These are phyloP conservation scores for Misgurnus mizolepis DNA, from an alignment of 2,113 vertebrate species.

Conservation along the genomic window DNA sequence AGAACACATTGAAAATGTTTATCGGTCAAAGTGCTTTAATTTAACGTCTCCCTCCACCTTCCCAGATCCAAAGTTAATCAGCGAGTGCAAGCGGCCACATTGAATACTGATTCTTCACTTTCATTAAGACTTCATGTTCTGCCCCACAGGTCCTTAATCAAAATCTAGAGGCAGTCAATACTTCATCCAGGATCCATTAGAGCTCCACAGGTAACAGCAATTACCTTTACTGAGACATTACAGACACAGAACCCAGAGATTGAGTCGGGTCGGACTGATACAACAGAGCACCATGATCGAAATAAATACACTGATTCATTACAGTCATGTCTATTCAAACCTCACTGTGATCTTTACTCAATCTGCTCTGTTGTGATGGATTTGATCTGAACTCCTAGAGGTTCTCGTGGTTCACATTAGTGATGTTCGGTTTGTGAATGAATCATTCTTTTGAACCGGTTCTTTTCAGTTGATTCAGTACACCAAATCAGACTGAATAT, in stretches of 20 bases:
- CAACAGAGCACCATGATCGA: slow-evolving; percentile 60
- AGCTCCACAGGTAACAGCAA: slow-evolving; percentile 78
- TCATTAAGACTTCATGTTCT: slow-evolving; percentile 75
- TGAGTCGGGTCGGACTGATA: slow-evolving; percentile 54
- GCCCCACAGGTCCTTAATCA: slow-evolving; percentile 81
- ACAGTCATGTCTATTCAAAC: slow-evolving; percentile 33
- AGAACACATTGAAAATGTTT: slow-evolving; percentile 59
- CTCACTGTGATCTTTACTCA: not conserved
- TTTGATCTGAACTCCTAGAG: not conserved
- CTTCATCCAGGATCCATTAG: slow-evolving; percentile 82
- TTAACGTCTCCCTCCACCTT: slow-evolving; percentile 52
- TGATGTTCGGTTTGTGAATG: no score
- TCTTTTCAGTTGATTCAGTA: no score
- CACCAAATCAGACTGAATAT: no score
- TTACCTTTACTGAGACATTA: slow-evolving; percentile 73
- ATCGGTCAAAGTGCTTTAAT: slow-evolving; percentile 65
- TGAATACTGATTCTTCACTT: slow-evolving; percentile 78
- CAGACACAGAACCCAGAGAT: slow-evolving; percentile 56
- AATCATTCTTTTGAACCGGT: no score
- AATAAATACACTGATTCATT: slow-evolving; percentile 75
- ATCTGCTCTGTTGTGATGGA: not conserved
- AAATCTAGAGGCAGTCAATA: slow-evolving; percentile 82
- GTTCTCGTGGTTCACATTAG: no score
- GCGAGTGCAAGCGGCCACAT: slow-evolving; percentile 51
- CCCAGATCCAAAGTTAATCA: slow-evolving; percentile 68